A percentile compares a stretch with the other conserved stretches of the same genome.
Evolutionary conservation across 23 tunicate species (phyloP).

Genomic region (Ascidia mentula): DNA sequence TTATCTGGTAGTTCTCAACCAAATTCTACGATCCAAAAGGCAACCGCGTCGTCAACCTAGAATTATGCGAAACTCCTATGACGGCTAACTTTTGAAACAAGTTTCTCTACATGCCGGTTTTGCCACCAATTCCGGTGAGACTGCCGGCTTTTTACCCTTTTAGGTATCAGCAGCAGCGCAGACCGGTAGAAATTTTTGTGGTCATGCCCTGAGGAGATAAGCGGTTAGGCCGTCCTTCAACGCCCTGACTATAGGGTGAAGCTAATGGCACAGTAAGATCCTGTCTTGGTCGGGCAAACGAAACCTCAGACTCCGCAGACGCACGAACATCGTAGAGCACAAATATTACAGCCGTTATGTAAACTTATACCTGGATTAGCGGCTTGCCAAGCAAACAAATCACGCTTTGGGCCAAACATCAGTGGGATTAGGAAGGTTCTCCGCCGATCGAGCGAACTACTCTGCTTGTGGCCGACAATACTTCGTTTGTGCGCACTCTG

Average conservation of each 20-base stretch:
- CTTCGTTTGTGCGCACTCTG: too few relatives aligned
- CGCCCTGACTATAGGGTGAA: background rate
- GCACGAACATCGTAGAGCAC: background rate
- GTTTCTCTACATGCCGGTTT: too few relatives aligned
- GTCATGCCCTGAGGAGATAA: constrained; percentile 9
- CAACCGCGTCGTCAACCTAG: too few relatives aligned
- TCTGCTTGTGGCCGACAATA: too few relatives aligned
- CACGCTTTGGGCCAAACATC: constrained; percentile 5
- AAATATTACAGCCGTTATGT: constrained; percentile 9
- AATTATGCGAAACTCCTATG: too few relatives aligned
- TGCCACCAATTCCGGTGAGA: background rate
- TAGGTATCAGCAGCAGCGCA: background rate
- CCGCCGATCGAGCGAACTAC: too few relatives aligned
- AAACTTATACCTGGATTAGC: background rate
- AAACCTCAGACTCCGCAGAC: background rate
- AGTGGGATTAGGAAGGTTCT: background rate
- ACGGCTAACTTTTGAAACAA: too few relatives aligned
- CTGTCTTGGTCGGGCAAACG: background rate
- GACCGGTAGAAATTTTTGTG: background rate
- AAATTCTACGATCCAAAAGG: too few relatives aligned
- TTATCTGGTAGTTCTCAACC: too few relatives aligned
- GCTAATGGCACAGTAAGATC: background rate
- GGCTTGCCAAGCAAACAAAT: background rate
- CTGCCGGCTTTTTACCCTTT: constrained; percentile 4
- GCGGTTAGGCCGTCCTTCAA: background rate